Evolutionary conservation across 2,113 vertebrate species (phyloP).

Genomic region (Lates calcarifer): DNA sequence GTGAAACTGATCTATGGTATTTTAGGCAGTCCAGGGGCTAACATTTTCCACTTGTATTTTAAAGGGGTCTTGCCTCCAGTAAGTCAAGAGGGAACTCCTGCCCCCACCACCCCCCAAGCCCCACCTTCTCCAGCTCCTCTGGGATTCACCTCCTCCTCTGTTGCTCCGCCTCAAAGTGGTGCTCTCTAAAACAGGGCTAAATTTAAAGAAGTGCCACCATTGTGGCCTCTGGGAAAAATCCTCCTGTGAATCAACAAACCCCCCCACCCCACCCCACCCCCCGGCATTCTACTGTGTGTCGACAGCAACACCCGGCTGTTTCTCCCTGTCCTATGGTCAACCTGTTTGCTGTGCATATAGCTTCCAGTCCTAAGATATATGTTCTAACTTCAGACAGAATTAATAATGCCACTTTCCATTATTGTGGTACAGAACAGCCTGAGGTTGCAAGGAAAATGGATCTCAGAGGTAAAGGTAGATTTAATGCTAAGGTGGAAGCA

Average conservation of each 20-base stretch:
- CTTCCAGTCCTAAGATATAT: constrained; percentile 6
- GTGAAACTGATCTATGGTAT: constrained; percentile 69
- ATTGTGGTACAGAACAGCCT: constrained; percentile 14
- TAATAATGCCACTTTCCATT: constrained; percentile 25
- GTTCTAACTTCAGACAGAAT: constrained; percentile 23
- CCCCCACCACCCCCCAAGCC: neutral
- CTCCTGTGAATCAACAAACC: constrained; percentile 47
- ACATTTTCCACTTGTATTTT: constrained; percentile 69
- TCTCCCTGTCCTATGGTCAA: constrained; percentile 31
- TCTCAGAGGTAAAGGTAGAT: constrained; percentile 16
- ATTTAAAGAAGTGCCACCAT: constrained; percentile 63
- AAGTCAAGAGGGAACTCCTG: constrained; percentile 53
- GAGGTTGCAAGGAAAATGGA: constrained; percentile 21
- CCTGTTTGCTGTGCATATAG: constrained; percentile 9
- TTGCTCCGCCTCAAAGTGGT: constrained; percentile 7
- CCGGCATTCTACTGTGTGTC: constrained; percentile 34
- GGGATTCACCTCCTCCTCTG: constrained; percentile 49
- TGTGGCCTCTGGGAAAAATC: constrained; percentile 48
- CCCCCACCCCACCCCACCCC: constrained; percentile 1
- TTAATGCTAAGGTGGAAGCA: constrained; percentile 7
- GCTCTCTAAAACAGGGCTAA: constrained; percentile 55
- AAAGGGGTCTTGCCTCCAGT: constrained; percentile 37
- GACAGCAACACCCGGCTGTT: constrained; percentile 56
- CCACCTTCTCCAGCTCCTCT: neutral
- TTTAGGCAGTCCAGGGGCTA: constrained; percentile 44